phyloP scores from a whole-genome alignment of 2,888 invertebrate species.

The Agriopis aurantiaria region DNA sequence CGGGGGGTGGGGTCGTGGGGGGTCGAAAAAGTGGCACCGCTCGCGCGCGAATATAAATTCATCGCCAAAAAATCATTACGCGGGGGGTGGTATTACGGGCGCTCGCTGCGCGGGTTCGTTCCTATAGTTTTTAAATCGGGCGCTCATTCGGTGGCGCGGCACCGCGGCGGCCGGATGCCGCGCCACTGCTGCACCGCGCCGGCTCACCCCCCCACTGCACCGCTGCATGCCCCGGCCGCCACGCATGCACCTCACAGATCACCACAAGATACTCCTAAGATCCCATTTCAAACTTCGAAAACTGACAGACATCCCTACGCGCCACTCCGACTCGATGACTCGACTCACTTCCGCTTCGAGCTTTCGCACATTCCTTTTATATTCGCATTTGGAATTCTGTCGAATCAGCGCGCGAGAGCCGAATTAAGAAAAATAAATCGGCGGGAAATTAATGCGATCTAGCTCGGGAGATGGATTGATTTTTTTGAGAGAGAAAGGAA shows the following conservation, averaged over 20 bases:
- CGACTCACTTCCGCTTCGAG: slow-evolving; percentile 2
- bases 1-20: slow-evolving; percentile 77
- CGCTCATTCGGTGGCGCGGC: slow-evolving; percentile 81
- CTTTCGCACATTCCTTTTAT: slow-evolving; percentile 30
- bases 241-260: slow-evolving; percentile 69
- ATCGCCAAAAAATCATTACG: slow-evolving; percentile 96
- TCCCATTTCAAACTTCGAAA: slow-evolving; percentile 29
- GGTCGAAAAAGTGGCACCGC: slow-evolving; percentile 87
- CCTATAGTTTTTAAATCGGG: slow-evolving; percentile 86
- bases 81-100: slow-evolving; percentile 90
- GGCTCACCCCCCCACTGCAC: slow-evolving; percentile 54
- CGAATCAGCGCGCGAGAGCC: slow-evolving; percentile 41
- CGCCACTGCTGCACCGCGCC: slow-evolving; percentile 63
- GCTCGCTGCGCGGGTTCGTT: slow-evolving; percentile 83
- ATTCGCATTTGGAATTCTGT: slow-evolving; percentile 24
- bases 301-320: slow-evolving; percentile 9
- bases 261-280: slow-evolving; percentile 26
- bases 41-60: slow-evolving; percentile 91
- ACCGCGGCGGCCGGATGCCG: slow-evolving; percentile 79
- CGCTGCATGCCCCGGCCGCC: slow-evolving; percentile 65
- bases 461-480: slow-evolving; percentile 52
- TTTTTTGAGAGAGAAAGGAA: slow-evolving; percentile 60
- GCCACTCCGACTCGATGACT: slow-evolving; percentile 3
- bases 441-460: slow-evolving; percentile 62
- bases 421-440: slow-evolving; percentile 56